Base-by-base conservation (phyloP, 1,140 invertebrate species). In the Linepithema humile region DNA sequence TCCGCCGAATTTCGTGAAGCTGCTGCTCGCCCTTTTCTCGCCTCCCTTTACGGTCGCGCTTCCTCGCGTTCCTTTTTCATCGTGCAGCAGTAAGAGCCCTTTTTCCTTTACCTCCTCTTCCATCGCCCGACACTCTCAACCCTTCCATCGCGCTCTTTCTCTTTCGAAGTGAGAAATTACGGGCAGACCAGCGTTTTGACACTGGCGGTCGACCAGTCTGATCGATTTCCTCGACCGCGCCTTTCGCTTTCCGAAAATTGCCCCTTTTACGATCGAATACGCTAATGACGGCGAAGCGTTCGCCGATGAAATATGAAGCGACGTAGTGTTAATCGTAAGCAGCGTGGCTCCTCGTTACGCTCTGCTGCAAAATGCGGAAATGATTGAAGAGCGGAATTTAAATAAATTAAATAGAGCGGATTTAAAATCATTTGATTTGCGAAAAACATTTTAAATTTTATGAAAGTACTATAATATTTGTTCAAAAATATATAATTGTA, bases 1-100 rank as follows among this genome's bases (percentile, higher is more conserved):
- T 55, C 82, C 20, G 43, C 80, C 38, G 67, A 88, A 78, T 88
- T 89, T 89, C 72, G 78, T 62, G 53, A 83, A 80, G 57, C 62
- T 82, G 48, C 55, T 60, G 29, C 55, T 64, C 53, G 62, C 80
- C 10, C 55, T 84, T 84, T 83, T 55, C 55, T 73, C 40, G 23
- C 59, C 43, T n/a, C 78, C 73, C 70, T 78, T 77, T 60, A 50
- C 72, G 57, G 32, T 69, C 65, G 64, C 73, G 20, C 48, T 70
- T 83, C 74, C 74, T 60, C 67, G 26, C 74, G 57, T 64, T 62
- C 75, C 32, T 38, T 38, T 45, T 26, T 43, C 26, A 17, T 20
- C 40, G 32, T n/a, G 29, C 38, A 3, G 10, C 43, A 20, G 7
- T n/a, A 12, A 55, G 35, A 38, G 40, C 29, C 15, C 45, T 43